Conservation (phyloP, 2,888 invertebrate species). For the Diarsia brunnea region DNA sequence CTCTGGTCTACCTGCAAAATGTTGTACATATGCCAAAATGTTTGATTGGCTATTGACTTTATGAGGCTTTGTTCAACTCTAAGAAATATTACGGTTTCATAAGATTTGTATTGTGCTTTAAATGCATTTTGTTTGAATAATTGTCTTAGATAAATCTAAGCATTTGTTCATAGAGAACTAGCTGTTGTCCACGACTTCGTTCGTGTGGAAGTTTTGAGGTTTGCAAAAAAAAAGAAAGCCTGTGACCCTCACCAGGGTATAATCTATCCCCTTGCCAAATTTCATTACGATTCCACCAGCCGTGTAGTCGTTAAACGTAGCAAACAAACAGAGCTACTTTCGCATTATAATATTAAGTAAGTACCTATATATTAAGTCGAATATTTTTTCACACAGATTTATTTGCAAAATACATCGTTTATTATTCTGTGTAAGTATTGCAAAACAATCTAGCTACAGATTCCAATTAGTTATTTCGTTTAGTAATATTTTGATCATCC, state of each 20-base stretch:
- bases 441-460: conserved; percentile 20
- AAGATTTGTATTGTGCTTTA: conserved; percentile 26
- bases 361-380: not conserved
- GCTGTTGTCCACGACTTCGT: too few relatives aligned
- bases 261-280: too few relatives aligned
- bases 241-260: too few relatives aligned
- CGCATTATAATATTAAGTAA: too few relatives aligned
- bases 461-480: conserved; percentile 42
- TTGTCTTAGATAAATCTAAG: not conserved
- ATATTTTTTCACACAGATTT: not conserved
- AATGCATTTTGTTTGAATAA: conserved; percentile 5
- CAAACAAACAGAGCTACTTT: too few relatives aligned
- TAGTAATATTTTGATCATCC: conserved; percentile 41
- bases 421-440: conserved; percentile 17
- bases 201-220: too few relatives aligned
- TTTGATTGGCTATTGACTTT: conserved; percentile 41
- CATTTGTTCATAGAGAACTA: not conserved
- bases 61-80: conserved; percentile 44
- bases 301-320: too few relatives aligned
- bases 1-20: conserved; percentile 7
- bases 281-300: too few relatives aligned
- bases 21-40: conserved; percentile 25
- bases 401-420: not conserved
- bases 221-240: too few relatives aligned
- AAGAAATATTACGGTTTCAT: conserved; percentile 25